Conservation (phyloP, 1,140 invertebrate genomes). For the Lasioglossum baleicum region DNA sequence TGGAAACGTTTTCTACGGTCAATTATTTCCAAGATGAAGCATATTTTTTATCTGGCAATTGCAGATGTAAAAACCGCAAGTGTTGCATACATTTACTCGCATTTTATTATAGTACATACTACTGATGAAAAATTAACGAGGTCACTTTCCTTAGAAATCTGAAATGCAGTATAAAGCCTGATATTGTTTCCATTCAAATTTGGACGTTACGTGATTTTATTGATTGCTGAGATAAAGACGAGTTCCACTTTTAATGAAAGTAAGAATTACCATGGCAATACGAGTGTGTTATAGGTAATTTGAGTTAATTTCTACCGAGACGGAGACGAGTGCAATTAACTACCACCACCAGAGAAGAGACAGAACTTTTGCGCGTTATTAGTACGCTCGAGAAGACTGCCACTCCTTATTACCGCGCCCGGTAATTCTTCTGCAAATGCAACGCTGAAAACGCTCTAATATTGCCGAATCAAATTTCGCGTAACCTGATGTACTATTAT, state of each 20-base stretch:
- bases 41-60: no score
- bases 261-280: not conserved
- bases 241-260: no score
- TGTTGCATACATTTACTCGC: no score
- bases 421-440: slow-evolving; percentile 46
- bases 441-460: slow-evolving; percentile 50
- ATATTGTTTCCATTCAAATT: not conserved
- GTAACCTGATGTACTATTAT: no score
- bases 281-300: slow-evolving; percentile 34
- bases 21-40: no score
- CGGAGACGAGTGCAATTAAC: slow-evolving; percentile 53
- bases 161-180: no score
- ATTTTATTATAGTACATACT: no score
- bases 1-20: no score
- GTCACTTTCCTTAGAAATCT: no score
- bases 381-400: slow-evolving; percentile 34
- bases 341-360: slow-evolving; percentile 24
- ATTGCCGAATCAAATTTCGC: slow-evolving; percentile 29
- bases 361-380: slow-evolving; percentile 59
- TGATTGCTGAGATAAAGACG: not conserved
- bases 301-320: slow-evolving; percentile 53
- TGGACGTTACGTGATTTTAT: not conserved
- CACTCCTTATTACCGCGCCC: slow-evolving; percentile 45
- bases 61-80: no score
- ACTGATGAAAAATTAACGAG: no score